Evolutionary conservation across 2,888 invertebrate genomes (phyloP), one percentile per base, ranked within the genome.

Genomic region (Ceriagrion tenellum): DNA sequence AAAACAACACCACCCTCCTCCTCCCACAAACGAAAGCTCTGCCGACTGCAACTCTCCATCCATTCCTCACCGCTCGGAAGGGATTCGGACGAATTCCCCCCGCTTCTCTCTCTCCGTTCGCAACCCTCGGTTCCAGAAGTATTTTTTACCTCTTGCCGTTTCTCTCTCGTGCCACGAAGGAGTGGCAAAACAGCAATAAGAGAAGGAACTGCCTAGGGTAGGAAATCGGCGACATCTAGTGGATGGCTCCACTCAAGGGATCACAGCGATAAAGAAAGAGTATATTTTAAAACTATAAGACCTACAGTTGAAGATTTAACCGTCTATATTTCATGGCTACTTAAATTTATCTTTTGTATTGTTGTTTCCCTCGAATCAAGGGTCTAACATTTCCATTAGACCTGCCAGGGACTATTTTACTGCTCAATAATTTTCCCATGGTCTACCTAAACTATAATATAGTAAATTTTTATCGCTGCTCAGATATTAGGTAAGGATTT

Each of bases 41-140:
- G 3, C 35, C 30, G 12, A 35, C 30, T 81, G 81, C 89, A 55
- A 47, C 89, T 55, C n/a, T 55, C 55, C 89, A 4, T 47, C 35
- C 23, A 35, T 35, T 40, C 40, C 47, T n/a, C 63, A 23, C 69
- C 69, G 69, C 93, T 81, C 35, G 4, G 16, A 18, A 13, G 30
- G 81, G 35, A 69, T 69, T 26, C 23, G 40, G 30, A 91, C 35
- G 91, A 74, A 93, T 69, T 69, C 47, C 91, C 59, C 91, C 91
- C 59, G 20, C 59, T 40, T 18, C 40, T 20, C 40, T 63, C 20
- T 59, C 59, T 16, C 59, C 20, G 20, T 20, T 59, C 59, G 10
- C 59, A 10, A 59, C 59, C 47, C 47, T 47, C 90, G 55, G 35
- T 89, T 55, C 88, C 89, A 89, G 23, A 10, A 55, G n/a, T 89